Evolutionary conservation across 2,113 vertebrate species (phyloP).

Genomic region (Gymnorhina tibicen): DNA sequence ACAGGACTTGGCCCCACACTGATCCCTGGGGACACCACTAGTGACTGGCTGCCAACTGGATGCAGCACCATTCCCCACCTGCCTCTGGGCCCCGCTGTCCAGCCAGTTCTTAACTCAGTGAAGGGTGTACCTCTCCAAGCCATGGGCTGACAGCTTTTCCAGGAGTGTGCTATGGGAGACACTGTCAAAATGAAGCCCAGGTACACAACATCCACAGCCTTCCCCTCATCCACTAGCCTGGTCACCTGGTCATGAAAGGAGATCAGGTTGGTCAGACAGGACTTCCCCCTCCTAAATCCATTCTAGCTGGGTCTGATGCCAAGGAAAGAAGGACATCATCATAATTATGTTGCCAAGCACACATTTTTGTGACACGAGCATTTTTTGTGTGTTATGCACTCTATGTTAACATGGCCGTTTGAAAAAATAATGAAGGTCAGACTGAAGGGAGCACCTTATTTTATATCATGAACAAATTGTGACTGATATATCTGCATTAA

Average conservation of each 20-base stretch:
- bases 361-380: background rate
- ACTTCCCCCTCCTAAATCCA: background rate
- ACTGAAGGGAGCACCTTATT: background rate
- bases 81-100: background rate
- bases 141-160: background rate
- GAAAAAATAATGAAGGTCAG: background rate
- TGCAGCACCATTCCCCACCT: background rate
- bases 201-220: background rate
- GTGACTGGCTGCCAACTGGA: background rate
- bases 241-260: background rate
- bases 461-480: background rate
- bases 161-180: background rate
- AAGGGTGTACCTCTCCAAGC: background rate
- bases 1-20: no score
- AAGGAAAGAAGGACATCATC: background rate
- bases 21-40: background rate
- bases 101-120: background rate
- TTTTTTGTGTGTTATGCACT: background rate
- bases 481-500: background rate
- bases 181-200: background rate
- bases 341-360: background rate
- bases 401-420: background rate
- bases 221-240: background rate
- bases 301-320: background rate
- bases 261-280: background rate